A percentile compares a stretch with the other conserved stretches of the same genome.
Evolutionary conservation across 2,888 invertebrate species (phyloP).

Genomic region (Xanthorhoe spadicearia): DNA sequence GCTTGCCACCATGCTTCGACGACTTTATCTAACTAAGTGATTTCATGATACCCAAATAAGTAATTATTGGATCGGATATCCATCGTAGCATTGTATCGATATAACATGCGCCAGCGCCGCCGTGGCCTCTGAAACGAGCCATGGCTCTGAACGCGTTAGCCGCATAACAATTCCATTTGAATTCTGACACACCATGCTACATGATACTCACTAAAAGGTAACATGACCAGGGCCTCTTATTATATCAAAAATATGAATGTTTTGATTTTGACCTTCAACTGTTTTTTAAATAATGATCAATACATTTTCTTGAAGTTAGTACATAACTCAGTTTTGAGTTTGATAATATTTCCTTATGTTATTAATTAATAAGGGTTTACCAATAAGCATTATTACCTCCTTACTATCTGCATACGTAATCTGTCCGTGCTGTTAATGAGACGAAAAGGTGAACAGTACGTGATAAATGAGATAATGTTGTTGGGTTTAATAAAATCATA

Average conservation of each 20-base stretch:
- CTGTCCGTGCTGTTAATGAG: background rate
- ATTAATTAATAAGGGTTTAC: background rate
- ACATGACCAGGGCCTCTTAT: slow-evolving; percentile 40
- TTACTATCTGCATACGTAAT: background rate
- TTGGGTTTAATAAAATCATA: slow-evolving; percentile 9
- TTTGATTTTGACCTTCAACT: slow-evolving; percentile 12
- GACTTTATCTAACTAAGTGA: background rate
- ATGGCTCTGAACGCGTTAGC: slow-evolving; percentile 61
- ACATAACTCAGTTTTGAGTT: background rate
- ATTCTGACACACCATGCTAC: slow-evolving; percentile 51
- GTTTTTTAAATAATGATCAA: background rate
- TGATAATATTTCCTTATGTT: background rate
- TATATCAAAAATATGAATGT: slow-evolving; percentile 9
- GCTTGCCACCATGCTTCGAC: background rate
- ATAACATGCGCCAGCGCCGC: slow-evolving; percentile 52
- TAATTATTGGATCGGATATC: slow-evolving; percentile 27
- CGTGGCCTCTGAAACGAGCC: slow-evolving; percentile 57
- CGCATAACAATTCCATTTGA: slow-evolving; percentile 67
- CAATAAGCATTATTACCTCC: background rate
- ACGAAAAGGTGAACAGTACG: slow-evolving; percentile 4
- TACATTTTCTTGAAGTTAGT: background rate
- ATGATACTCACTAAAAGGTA: slow-evolving; percentile 43
- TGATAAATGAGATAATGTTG: slow-evolving; percentile 10
- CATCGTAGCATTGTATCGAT: slow-evolving; percentile 46
- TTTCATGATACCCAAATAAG: slow-evolving; percentile 12